Base-by-base conservation (phyloP, 2,797 vertebrate species). In the Myoxocephalus aenaeus region DNA sequence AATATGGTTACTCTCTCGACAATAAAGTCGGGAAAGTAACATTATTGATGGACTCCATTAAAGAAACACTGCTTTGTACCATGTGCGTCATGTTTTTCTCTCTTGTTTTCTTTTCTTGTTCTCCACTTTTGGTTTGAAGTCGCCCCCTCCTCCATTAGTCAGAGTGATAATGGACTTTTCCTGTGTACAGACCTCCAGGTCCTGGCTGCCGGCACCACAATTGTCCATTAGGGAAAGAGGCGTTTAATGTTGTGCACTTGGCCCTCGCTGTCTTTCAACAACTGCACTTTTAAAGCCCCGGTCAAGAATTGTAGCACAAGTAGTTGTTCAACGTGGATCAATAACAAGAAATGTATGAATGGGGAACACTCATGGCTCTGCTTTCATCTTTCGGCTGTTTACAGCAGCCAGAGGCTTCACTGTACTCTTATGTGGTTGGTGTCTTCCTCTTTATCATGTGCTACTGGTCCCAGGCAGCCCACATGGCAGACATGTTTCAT, bases 31-130 rank as follows among this genome's bases (percentile, higher is more conserved):
- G 70, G 73, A 86, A 87, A 82, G 67, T 66, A 75, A 84, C 86
- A 77, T 91, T 93, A 93, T 94, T 93, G 88, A 93, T 93, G 90
- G 84, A 71, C 63, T 81, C 87, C 86, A 94, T 94, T 93, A 92
- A 92, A 89, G 84, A 82, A 91, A 87, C 73, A 62, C 75, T 77
- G 85, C 87, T 89, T 90, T 87, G 86, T 86, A 87, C 79, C 69
- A 22, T 70, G 69, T 86, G 86, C 79, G 80, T 87, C 89, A 87
- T 90, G 70, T 85, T 83, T 83, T 77, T 89, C 74, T 73, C 25
- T 32, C 50, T 84, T 90, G 73, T 90, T 90, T 91, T 90, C 74
- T 79, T 89, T 91, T 87, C 81, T 79, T 87, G 87, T 84, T 65
- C 82, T 84, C 20, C 62, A 27, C 70, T 82, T 80, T 86, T 61